Percentiles rank a stretch among this genome's conserved stretches.
Evolutionary conservation across 2,797 vertebrate species (phyloP).

Genomic region (Podargus strigoides): DNA sequence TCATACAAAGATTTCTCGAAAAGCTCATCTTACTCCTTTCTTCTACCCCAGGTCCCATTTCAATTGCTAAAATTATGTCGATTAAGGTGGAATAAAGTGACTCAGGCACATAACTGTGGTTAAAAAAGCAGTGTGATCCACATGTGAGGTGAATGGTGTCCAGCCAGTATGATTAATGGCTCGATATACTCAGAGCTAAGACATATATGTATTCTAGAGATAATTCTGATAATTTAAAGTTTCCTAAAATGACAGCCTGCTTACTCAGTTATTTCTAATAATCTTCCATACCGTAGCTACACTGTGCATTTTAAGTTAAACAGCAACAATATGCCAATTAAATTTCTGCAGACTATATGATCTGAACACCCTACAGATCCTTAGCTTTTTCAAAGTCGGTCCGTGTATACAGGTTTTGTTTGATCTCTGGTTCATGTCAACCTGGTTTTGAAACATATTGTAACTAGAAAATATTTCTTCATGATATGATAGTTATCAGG

Average conservation of each 20-base stretch:
- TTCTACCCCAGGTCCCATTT: neutral
- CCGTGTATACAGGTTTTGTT: conserved; percentile 64
- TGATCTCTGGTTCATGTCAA: conserved; percentile 63
- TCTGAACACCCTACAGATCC: conserved; percentile 51
- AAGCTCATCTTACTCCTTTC: neutral
- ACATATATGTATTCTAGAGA: neutral
- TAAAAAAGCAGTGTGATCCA: neutral
- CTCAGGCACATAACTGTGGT: neutral
- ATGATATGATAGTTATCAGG: conserved; percentile 36
- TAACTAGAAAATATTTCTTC: conserved; percentile 45
- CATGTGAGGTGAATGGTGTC: neutral
- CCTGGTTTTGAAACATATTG: conserved; percentile 48
- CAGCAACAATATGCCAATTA: conserved; percentile 60
- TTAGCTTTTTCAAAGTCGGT: conserved; percentile 58
- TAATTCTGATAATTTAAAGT: conserved; percentile 20
- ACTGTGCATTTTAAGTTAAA: conserved; percentile 41
- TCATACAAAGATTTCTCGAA: neutral
- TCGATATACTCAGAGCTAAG: neutral
- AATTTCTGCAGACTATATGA: conserved; percentile 50
- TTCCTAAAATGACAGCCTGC: neutral
- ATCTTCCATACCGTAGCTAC: neutral
- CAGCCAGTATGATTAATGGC: neutral
- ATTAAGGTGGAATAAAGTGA: neutral
- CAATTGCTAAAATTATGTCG: neutral
- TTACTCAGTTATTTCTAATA: conserved; percentile 30